Evolutionary conservation across 2,888 invertebrate genomes (phyloP).

Genomic region (Thereva unica): DNA sequence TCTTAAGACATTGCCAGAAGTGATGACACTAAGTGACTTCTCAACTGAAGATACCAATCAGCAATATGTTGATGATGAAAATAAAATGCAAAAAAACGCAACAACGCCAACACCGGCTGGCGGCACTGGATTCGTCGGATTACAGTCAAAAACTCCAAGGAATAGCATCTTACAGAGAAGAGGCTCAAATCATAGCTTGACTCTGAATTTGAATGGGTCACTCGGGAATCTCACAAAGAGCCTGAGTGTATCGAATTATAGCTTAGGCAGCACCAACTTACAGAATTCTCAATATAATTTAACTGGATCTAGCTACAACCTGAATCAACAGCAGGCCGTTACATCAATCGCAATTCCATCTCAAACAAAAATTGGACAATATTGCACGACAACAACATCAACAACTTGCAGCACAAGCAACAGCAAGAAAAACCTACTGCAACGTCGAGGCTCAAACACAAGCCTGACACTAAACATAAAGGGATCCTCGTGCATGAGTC

Average conservation of each 20-base stretch:
- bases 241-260: constrained; percentile 61
- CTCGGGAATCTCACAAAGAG: constrained; percentile 56
- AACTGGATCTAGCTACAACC: constrained; percentile 45
- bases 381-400: neutral
- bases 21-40: constrained; percentile 70
- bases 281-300: constrained; percentile 58
- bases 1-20: constrained; percentile 72
- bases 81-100: constrained; percentile 29
- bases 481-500: constrained; percentile 54
- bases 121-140: neutral
- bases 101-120: constrained; percentile 47
- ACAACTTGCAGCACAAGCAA: constrained; percentile 39
- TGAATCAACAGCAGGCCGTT: constrained; percentile 23
- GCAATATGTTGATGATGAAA: constrained; percentile 18
- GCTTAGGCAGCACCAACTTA: constrained; percentile 44
- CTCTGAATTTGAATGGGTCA: constrained; percentile 63
- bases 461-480: constrained; percentile 80
- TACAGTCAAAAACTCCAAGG: constrained; percentile 47
- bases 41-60: neutral
- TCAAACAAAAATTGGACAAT: neutral
- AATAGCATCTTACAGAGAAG: constrained; percentile 62
- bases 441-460: constrained; percentile 83
- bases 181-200: constrained; percentile 66
- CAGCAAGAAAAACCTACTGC: constrained; percentile 68
- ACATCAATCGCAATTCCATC: constrained; percentile 12